Conservation (phyloP, 2,888 invertebrate species). For the Campoplex nolae region DNA sequence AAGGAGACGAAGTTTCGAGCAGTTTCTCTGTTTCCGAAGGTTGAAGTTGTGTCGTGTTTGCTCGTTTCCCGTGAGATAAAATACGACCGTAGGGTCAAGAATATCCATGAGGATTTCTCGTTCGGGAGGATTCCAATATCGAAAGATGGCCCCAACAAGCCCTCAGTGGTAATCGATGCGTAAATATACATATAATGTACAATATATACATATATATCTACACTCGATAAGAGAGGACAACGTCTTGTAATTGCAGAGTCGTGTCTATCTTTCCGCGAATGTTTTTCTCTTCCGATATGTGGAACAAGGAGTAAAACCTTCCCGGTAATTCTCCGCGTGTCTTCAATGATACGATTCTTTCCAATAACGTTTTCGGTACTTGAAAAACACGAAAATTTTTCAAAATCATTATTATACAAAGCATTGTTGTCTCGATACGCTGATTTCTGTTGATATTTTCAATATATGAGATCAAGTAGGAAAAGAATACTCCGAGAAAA, state of each 20-base stretch:
- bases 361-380: neutral
- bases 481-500: no score
- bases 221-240: slow-evolving; percentile 60
- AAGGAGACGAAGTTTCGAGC: slow-evolving; percentile 39
- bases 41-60: slow-evolving; percentile 42
- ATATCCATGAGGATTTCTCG: slow-evolving; percentile 33
- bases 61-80: slow-evolving; percentile 36
- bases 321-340: slow-evolving; percentile 32
- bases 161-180: slow-evolving; percentile 60
- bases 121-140: slow-evolving; percentile 34
- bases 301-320: slow-evolving; percentile 61
- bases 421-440: neutral
- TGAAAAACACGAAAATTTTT: neutral
- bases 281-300: slow-evolving; percentile 67
- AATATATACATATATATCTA: slow-evolving; percentile 15
- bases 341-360: slow-evolving; percentile 37
- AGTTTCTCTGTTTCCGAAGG: slow-evolving; percentile 45
- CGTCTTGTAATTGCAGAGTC: slow-evolving; percentile 79
- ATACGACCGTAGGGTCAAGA: slow-evolving; percentile 27
- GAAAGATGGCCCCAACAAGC: slow-evolving; percentile 38
- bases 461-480: neutral
- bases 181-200: slow-evolving; percentile 34
- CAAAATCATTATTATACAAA: neutral
- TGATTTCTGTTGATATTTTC: neutral
- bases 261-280: slow-evolving; percentile 74